Evolutionary conservation across 2,113 vertebrate species (phyloP), one percentile per base, ranked within the genome.

Genomic region (Pelodiscus sinensis): DNA sequence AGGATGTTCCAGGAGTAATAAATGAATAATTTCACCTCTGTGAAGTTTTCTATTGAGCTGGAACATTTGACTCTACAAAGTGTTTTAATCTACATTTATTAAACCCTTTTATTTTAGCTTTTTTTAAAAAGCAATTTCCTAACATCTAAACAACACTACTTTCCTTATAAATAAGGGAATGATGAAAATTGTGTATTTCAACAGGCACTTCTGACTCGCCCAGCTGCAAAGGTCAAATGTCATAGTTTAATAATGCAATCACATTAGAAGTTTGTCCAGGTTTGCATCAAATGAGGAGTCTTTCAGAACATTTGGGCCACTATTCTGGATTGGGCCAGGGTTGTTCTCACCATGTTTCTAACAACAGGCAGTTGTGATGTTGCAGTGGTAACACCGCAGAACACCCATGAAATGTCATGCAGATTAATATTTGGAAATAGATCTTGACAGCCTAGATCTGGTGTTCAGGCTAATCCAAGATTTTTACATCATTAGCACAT

Each of bases 31-130:
- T 82, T 56, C 50, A 93, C 77, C 60, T 90, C 58, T 79, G 80
- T 80, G 56, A 65, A 91, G 56, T 60, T 82, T 93, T 93, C 22
- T 24, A 58, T 84, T 77, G 68, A 38, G 4, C 50, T 80, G 1
- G 6, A 82, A 78, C 52, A 82, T 56, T 96, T 94, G 88, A 56
- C 57, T 93, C 87, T 38, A 22, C 54, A 21, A 94, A 92, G 35
- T 80, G 29, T 27, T 90, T 90, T 86, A 88, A 91, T 86, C 79
- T 81, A 19, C 90, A 77, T 89, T 93, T 91, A 91, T 56, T 85
- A 85, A 95, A 90, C 54, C 75, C 9, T 82, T 75, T 15, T 0
- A 54, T 81, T 81, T 27, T 89, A 83, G 78, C 84, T 89, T 57
- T 81, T 65, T 29, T 51, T 75, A 92, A 71, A 31, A 2, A 2